These are phyloP conservation scores for Gastracanthus pulcherrimus DNA, from an alignment of 2,888 invertebrate genomes.

Conservation along the genomic window DNA sequence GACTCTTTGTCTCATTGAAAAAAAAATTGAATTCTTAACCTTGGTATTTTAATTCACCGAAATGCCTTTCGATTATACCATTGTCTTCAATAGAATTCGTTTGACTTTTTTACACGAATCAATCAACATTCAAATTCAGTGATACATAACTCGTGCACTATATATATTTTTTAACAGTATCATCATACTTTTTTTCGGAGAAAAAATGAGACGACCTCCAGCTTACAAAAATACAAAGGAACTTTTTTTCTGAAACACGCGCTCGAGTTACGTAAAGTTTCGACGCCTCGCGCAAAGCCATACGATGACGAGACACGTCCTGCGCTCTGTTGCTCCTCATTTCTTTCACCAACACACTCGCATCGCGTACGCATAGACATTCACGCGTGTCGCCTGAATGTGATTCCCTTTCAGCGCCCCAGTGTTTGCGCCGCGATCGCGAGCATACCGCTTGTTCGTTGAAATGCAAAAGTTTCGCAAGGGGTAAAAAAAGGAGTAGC, in stretches of 20 bases:
- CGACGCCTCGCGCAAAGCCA: background rate
- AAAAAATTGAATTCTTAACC: background rate
- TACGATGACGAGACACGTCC: background rate
- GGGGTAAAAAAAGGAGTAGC: conserved; percentile 65
- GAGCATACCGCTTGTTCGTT: conserved; percentile 50
- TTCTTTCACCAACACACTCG: background rate
- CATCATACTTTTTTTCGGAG: too few relatives aligned
- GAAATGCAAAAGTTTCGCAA: conserved; percentile 71
- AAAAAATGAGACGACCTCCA: background rate
- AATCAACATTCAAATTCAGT: too few relatives aligned
- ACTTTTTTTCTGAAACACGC: background rate
- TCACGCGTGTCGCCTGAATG: background rate
- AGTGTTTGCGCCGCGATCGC: conserved; percentile 56
- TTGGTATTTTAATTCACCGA: background rate
- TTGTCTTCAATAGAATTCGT: background rate
- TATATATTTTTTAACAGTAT: background rate
- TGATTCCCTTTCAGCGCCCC: conserved; percentile 46
- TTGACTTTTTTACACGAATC: background rate
- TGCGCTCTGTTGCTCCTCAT: background rate
- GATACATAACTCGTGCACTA: too few relatives aligned
- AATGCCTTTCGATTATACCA: background rate
- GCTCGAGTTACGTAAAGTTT: background rate
- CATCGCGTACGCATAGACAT: background rate
- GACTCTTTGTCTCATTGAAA: conserved; percentile 11
- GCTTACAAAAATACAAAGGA: background rate